Evolutionary conservation across 2,113 vertebrate genomes (phyloP), one percentile per base, ranked within the genome.

Genomic region (Rhinogobius similis): DNA sequence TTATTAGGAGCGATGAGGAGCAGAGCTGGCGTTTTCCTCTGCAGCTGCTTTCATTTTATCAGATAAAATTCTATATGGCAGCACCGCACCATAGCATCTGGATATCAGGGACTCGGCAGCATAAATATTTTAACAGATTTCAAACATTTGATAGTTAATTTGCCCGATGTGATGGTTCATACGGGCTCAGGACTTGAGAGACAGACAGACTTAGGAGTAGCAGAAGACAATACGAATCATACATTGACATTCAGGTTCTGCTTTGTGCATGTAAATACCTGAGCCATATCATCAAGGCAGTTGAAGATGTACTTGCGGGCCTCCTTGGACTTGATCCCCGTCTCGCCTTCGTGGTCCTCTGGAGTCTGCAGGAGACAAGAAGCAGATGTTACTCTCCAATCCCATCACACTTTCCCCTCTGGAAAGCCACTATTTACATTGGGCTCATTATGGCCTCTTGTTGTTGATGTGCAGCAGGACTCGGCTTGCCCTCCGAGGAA

Each of bases 281-380:
- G 96, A 48, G 96, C 96, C 96, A 98, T 98, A 62, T 98, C 96
- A 90, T 98, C 96, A 92, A 98, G 87, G 87, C 96, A 98, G 92
- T 98, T 98, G 91, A 98, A 98, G 92, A 98, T 97, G 91, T 98
- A 98, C 91, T 98, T 98, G 80, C 96, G 94, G 65, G 96, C 96
- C 91, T 98, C 96, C 91, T 98, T 98, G 39, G 96, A 98, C 87
- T 98, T 98, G 91, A 98, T 97, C 81, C 95, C 96, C 0, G 96
- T 97, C 90, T 98, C 96, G 75, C 94, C 94, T 90, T 98, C 96
- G 50, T 98, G 96, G 91, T 98, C 96, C 84, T 98, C 96, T 27
- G 93, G 95, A 10, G 95, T 97, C 96, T 98, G 92, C 53, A 72
- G 79, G 85, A 85, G 85, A 90, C 80, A 88, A 86, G 75, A 90